Base-by-base conservation (phyloP, 2,113 vertebrate species). In the Odontesthes bonariensis region DNA sequence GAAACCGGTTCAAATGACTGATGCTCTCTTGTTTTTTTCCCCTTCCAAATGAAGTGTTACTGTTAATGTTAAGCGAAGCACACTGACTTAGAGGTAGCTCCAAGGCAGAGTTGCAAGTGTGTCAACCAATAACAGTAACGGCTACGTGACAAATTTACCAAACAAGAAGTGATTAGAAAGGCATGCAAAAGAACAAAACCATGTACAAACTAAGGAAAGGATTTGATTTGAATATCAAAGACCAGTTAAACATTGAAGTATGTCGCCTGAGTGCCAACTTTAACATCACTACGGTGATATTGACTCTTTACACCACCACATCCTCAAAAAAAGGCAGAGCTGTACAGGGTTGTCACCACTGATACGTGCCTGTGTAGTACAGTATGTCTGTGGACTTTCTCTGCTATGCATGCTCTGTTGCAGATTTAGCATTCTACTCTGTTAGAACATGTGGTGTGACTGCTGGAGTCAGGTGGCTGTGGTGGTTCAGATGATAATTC, bases 51-150 rank as follows among this genome's bases (percentile, higher is more conserved):
- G 1, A 62, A 59, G 52, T 55, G n/a, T n/a, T 63, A 47, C 27
- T 69, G 77, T 77, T 57, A 69, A 27, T 69, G 77, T 77, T 57
- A 69, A 27, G 77, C 77, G 71, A 61, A 20, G 60, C 12, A 38
- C 35, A 8, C 6, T 66, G 55, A 23, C 52, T 14, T 7, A 61
- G 16, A 17, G 58, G 27, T 27, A 27, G 27, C 27, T 27, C 27
- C 27, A 27, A 73, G 56, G 33, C n/a, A 32, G 53, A 62, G 38
- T 8, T 58, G 56, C 49, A 51, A 17, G 10, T 31, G 38, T 67
- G 44, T 46, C 32, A 4, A 54, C 51, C 55, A 69, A 65, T 59
- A 68, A 12, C 47, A 60, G 4, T 35, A 32, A 44, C 6, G 14
- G 13, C 59, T 64, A 63, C 23, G 27, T n/a, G 19, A 23, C 19